Conservation (phyloP, 2,888 invertebrate genomes). For the Lasioglossum marginatum region DNA sequence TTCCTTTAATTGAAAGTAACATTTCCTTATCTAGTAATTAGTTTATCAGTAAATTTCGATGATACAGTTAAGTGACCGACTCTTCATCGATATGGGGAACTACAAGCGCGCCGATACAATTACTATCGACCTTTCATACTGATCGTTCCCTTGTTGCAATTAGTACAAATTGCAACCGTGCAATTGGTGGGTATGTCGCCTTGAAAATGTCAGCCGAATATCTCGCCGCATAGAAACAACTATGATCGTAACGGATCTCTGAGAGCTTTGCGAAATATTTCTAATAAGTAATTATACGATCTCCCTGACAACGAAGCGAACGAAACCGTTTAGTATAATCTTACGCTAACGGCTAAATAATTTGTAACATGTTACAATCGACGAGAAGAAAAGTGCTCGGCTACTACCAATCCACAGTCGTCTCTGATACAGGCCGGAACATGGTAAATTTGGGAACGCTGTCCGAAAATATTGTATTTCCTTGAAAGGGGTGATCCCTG, state of each 20-base stretch:
- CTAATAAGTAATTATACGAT: background rate
- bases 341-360: slow-evolving; percentile 5
- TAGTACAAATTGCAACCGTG: background rate
- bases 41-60: background rate
- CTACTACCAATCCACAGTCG: background rate
- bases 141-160: background rate
- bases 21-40: background rate
- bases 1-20: background rate
- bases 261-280: slow-evolving; percentile 10
- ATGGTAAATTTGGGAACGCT: too few species aligned
- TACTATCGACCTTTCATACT: background rate
- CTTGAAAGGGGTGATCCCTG: too few species aligned
- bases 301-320: slow-evolving; percentile 27
- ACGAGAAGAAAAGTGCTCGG: background rate
- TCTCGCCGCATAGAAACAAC: background rate
- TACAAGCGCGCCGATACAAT: background rate
- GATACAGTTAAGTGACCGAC: background rate
- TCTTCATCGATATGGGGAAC: background rate
- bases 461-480: too few species aligned
- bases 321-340: background rate
- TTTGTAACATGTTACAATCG: background rate
- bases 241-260: background rate
- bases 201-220: background rate
- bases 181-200: too few species aligned
- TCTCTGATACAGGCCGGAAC: too few species aligned